A percentile compares a stretch with the other conserved stretches of the same genome.
Conservation (phyloP, 2,797 vertebrate genomes). For the Aeoliscus strigatus region DNA sequence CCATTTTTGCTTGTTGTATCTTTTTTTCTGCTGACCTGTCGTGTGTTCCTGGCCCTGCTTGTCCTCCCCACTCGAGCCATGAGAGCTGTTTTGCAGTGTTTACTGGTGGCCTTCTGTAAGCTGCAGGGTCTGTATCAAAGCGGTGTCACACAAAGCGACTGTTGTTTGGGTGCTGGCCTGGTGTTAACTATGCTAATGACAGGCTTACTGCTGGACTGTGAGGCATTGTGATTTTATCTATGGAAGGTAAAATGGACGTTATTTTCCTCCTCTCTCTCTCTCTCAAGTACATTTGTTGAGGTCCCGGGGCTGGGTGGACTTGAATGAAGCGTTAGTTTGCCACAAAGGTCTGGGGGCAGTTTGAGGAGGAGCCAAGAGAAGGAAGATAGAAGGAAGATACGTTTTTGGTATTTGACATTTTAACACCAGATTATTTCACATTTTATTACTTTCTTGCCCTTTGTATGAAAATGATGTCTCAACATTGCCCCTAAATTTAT, state of each 20-base stretch:
- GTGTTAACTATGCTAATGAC: conserved; percentile 69
- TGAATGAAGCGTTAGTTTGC: conserved; percentile 34
- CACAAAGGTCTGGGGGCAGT: conserved; percentile 17
- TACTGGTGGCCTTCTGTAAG: conserved; percentile 64
- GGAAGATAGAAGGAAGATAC: conserved; percentile 21
- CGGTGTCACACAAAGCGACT: conserved; percentile 59
- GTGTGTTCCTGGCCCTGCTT: conserved; percentile 37
- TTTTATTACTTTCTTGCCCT: no score
- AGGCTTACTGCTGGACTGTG: conserved; percentile 52
- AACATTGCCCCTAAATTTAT: not conserved
- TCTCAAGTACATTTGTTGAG: conserved; percentile 17
- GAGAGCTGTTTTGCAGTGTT: conserved; percentile 53
- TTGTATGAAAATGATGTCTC: not conserved
- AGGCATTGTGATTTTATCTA: conserved; percentile 50
- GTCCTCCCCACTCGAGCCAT: conserved; percentile 46
- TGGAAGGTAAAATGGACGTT: conserved; percentile 24
- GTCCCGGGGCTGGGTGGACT: conserved; percentile 10
- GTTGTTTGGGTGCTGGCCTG: conserved; percentile 61
- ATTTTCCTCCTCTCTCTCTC: conserved; percentile 27
- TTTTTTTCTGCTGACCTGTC: conserved; percentile 32
- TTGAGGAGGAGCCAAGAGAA: conserved; percentile 19
- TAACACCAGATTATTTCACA: no score
- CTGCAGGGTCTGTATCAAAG: conserved; percentile 63
- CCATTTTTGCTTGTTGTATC: conserved; percentile 9
- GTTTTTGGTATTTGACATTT: conserved; percentile 15